phyloP scores from a whole-genome alignment of 2,797 vertebrate genomes.

The Todus mexicanus region DNA sequence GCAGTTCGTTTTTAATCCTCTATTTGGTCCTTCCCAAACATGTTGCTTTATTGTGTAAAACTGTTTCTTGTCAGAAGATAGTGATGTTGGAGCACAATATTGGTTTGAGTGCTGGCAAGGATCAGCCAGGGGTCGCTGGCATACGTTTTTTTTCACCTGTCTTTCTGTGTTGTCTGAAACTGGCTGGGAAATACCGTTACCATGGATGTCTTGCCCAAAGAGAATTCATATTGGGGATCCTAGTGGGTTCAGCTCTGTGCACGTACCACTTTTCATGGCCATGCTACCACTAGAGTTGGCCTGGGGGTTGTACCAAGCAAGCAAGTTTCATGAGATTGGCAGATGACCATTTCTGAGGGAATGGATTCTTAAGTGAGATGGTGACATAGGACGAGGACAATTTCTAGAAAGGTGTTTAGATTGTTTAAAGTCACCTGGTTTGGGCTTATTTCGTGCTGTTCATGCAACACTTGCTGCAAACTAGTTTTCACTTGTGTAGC shows the following conservation, averaged over 20 bases:
- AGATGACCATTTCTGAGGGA: neutral
- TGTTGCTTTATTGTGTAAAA: neutral
- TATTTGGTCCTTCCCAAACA: neutral
- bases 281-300: neutral
- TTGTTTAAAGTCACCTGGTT: neutral
- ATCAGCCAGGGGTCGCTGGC: neutral
- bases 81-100: neutral
- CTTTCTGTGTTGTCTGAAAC: neutral
- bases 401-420: neutral
- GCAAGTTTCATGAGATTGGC: neutral
- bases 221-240: rapidly evolving
- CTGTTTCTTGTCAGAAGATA: neutral
- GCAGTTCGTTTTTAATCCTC: neutral
- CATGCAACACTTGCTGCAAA: neutral
- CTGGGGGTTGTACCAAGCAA: neutral
- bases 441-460: neutral
- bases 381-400: neutral
- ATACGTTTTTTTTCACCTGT: neutral
- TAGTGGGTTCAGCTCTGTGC: neutral
- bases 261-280: neutral
- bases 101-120: neutral
- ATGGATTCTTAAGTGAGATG: neutral
- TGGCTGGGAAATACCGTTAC: neutral
- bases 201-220: neutral
- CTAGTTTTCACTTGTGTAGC: neutral